Evolutionary conservation across 2,888 invertebrate genomes (phyloP).

Genomic region (Leptopilina drosophilae): DNA sequence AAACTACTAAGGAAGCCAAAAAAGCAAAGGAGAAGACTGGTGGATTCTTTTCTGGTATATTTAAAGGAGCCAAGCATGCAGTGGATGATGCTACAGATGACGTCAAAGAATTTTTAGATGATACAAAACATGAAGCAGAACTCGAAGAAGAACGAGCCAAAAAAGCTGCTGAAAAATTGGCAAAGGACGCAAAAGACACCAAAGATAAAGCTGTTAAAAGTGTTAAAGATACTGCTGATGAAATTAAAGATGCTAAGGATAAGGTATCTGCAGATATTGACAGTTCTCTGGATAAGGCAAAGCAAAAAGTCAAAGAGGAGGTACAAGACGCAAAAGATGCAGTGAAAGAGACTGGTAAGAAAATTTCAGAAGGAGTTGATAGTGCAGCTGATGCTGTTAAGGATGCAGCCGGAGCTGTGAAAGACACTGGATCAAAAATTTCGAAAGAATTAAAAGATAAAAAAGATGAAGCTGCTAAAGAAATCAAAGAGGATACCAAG

Average conservation of each 20-base stretch:
- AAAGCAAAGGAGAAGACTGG: constrained; percentile 48
- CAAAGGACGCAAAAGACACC: constrained; percentile 46
- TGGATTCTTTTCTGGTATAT: constrained; percentile 59
- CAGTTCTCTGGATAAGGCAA: no score
- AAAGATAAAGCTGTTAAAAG: constrained; percentile 47
- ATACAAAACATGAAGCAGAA: constrained; percentile 63
- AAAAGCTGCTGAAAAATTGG: constrained; percentile 52
- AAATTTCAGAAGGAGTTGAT: constrained; percentile 49
- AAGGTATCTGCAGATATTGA: constrained; percentile 43
- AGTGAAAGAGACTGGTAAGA: constrained; percentile 51
- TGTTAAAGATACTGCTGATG: constrained; percentile 49
- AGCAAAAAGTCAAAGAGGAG: no score
- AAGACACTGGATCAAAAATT: constrained; percentile 46
- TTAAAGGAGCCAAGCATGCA: constrained; percentile 58
- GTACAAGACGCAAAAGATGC: constrained; percentile 44
- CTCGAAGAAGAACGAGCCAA: constrained; percentile 53
- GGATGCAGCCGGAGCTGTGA: constrained; percentile 41
- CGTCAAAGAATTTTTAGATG: constrained; percentile 66
- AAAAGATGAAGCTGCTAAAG: constrained; percentile 48
- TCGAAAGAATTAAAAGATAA: constrained; percentile 44
- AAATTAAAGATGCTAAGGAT: constrained; percentile 39
- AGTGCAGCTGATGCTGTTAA: constrained; percentile 53
- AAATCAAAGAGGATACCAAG: constrained; percentile 46
- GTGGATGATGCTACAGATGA: constrained; percentile 60
- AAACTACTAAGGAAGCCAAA: constrained; percentile 35